phyloP scores from a whole-genome alignment of 2,888 invertebrate genomes.

The Phaonia tiefii region DNA sequence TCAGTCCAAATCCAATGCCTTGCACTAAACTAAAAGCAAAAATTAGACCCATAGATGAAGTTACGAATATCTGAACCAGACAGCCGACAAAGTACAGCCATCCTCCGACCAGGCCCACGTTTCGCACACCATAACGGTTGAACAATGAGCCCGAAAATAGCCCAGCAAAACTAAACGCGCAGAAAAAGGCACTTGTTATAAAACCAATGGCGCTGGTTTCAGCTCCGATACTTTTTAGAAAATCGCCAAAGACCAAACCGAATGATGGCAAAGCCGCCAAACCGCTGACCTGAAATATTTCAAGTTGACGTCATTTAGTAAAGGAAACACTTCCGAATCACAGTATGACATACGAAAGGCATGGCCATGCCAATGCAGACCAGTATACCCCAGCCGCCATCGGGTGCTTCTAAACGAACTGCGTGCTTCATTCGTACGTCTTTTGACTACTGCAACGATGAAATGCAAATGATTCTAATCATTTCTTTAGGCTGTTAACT shows the following conservation, averaged over 20 bases:
- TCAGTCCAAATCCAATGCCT: constrained; percentile 87
- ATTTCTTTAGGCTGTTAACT: constrained; percentile 22
- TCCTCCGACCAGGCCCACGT: constrained; percentile 86
- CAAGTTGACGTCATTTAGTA: too few relatives aligned
- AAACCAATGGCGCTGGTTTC: constrained; percentile 87
- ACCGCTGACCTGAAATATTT: constrained; percentile 83
- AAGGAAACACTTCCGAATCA: background rate
- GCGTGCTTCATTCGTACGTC: constrained; percentile 59
- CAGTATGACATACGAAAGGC: constrained; percentile 85
- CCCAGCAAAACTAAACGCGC: constrained; percentile 82
- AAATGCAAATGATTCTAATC: constrained; percentile 42
- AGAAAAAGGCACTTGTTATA: constrained; percentile 85
- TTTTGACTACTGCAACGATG: constrained; percentile 9
- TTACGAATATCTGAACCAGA: constrained; percentile 84
- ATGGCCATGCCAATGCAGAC: constrained; percentile 87
- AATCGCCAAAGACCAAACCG: constrained; percentile 86
- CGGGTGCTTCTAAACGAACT: constrained; percentile 82
- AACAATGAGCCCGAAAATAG: constrained; percentile 86
- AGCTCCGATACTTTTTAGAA: constrained; percentile 84
- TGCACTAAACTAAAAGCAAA: constrained; percentile 85
- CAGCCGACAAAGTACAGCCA: constrained; percentile 84
- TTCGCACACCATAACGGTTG: constrained; percentile 85
- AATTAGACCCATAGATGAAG: constrained; percentile 84
- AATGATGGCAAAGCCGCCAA: constrained; percentile 86
- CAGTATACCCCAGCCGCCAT: constrained; percentile 91